phyloP scores from a whole-genome alignment of 2,797 vertebrate species.

The Nyctibius grandis region DNA sequence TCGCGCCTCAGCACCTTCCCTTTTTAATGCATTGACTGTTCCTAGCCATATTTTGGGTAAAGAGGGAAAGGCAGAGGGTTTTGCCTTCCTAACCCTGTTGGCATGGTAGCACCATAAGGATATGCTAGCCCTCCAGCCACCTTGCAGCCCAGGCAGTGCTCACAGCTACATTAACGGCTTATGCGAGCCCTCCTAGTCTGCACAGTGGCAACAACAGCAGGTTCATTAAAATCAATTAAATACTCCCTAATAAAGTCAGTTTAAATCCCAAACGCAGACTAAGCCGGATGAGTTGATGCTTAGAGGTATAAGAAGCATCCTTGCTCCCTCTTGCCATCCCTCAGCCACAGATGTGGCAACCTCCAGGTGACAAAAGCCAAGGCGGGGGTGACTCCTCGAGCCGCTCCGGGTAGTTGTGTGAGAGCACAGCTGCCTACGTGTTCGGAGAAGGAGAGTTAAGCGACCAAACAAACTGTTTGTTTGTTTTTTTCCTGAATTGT shows the following conservation, averaged over 20 bases:
- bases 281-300: neutral
- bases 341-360: neutral
- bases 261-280: slow-evolving; percentile 18
- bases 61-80: neutral
- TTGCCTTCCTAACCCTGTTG: neutral
- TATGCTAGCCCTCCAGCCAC: neutral
- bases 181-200: neutral
- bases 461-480: neutral
- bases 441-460: neutral
- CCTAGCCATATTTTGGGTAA: neutral
- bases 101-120: neutral
- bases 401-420: rapidly evolving
- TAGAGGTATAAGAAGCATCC: neutral
- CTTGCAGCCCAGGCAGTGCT: rapidly evolving
- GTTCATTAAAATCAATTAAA: neutral
- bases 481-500: slow-evolving; percentile 7
- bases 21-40: neutral
- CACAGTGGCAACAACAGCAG: neutral
- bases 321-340: neutral
- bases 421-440: neutral
- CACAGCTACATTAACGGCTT: neutral
- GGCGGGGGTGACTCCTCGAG: neutral
- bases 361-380: neutral
- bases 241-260: neutral
- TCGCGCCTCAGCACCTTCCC: rapidly evolving